phyloP scores from a whole-genome alignment of 2,797 vertebrate species.

The Phoebastria nigripes region DNA sequence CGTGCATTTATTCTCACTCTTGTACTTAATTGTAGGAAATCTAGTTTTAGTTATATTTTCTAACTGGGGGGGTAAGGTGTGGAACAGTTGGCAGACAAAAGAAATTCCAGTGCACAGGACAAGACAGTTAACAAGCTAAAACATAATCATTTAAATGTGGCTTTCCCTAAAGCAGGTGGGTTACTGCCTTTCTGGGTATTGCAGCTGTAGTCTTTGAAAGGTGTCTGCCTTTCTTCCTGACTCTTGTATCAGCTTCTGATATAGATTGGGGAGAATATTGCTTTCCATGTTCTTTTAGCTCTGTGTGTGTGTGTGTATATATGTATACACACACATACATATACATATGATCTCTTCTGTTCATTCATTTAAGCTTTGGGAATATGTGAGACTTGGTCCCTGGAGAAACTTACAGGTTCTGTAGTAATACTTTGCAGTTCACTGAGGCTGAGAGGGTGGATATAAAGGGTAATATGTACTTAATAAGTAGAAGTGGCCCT shows the following conservation, averaged over 20 bases:
- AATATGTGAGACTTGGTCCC: background rate
- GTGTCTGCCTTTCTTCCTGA: background rate
- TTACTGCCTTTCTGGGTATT: background rate
- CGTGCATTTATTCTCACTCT: background rate
- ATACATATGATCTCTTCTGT: background rate
- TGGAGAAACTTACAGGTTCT: background rate
- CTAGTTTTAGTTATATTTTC: background rate
- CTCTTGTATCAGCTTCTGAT: background rate
- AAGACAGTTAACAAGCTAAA: background rate
- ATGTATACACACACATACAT: too few relatives aligned
- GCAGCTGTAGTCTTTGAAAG: background rate
- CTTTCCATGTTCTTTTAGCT: background rate
- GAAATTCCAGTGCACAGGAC: background rate
- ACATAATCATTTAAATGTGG: background rate
- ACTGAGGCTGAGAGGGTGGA: background rate
- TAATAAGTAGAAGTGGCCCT: background rate
- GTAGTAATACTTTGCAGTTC: background rate
- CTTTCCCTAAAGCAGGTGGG: background rate
- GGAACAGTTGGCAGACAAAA: background rate
- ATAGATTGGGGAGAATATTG: rapidly evolving
- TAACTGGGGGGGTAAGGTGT: background rate
- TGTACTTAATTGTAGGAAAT: background rate
- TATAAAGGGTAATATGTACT: background rate
- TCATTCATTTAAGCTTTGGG: background rate
- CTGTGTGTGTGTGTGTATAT: too few relatives aligned